Base-by-base conservation (phyloP, 2,113 vertebrate genomes). In the Anarrhichthys ocellatus region DNA sequence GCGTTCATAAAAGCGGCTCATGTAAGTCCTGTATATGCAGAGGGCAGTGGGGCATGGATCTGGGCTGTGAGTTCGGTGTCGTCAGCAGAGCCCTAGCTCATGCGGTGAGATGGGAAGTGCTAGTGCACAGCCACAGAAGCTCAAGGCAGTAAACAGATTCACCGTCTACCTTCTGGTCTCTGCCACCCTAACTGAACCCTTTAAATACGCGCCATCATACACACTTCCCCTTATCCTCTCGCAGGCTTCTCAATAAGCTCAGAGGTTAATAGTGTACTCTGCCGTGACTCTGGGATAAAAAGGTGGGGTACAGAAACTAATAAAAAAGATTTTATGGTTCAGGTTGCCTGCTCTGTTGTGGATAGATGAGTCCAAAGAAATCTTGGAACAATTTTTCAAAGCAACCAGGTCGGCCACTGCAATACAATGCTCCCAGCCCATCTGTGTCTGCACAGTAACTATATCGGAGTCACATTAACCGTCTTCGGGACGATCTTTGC, bases 121-220 rank as follows among this genome's bases (percentile, higher is more conserved):
- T 82, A 75, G 82, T 83, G 90, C 88, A 64, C 81, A 86, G 88
- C 90, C 89, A 87, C 85, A 83, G 88, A 92, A 83, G 87, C 92
- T 81, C 84, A 91, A 88, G 78, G 84, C 84, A 81, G 82, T 89
- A 90, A 92, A 91, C 75, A 86, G 78, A 93, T 90, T 87, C 83
- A 88, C 69, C 68, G 73, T 78, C 78, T 83, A 81, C 81, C 82
- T 79, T 87, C 82, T 86, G 84, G 78, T 90, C 86, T 66, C 69
- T 38, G 73, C 42, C 73, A 85, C 87, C 86, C 87, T 61, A 68
- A 74, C 74, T 87, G 85, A 90, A 84, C 82, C 56, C 67, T 83
- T 84, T 88, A 73, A 90, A 85, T 85, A 88, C 63, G 48, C 77
- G 78, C 82, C 68, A 82, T 83, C 44, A 86, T 54, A 78, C 61